Conservation (phyloP, 2,797 vertebrate species). For the Helostoma temminkii region DNA sequence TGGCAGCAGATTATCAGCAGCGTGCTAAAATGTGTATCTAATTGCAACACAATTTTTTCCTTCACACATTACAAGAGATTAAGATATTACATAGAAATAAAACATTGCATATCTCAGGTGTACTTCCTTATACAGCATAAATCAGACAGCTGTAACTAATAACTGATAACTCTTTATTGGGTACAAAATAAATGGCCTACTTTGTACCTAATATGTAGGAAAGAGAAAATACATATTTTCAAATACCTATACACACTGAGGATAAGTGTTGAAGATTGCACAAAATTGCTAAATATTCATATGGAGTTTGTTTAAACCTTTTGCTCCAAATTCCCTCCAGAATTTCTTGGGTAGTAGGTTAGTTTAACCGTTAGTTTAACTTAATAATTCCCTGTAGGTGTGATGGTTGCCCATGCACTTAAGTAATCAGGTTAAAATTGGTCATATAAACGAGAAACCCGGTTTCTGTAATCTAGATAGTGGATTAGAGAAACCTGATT, state of each 20-base stretch:
- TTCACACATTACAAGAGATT: background rate
- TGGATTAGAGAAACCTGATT: too few relatives aligned
- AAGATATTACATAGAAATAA: background rate
- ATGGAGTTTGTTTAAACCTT: background rate
- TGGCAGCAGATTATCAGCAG: background rate
- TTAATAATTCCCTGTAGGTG: background rate
- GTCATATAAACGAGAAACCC: too few relatives aligned
- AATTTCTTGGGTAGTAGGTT: too few relatives aligned
- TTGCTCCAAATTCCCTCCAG: background rate
- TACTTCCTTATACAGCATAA: background rate
- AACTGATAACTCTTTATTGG: background rate
- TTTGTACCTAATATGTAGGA: background rate
- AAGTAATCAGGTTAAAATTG: too few relatives aligned
- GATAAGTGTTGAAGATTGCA: too few relatives aligned
- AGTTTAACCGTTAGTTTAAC: too few relatives aligned
- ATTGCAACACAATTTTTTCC: constrained; percentile 4
- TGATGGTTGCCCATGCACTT: background rate
- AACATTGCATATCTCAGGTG: too few relatives aligned
- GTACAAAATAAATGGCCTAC: background rate
- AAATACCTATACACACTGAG: too few relatives aligned
- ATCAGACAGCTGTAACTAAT: background rate
- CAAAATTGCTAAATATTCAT: too few relatives aligned
- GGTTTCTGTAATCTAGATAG: too few relatives aligned
- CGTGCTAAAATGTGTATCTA: constrained; percentile 8
- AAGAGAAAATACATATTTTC: too few relatives aligned